Evolutionary conservation across 2,797 vertebrate genomes (phyloP).

Genomic region (Falco peregrinus): DNA sequence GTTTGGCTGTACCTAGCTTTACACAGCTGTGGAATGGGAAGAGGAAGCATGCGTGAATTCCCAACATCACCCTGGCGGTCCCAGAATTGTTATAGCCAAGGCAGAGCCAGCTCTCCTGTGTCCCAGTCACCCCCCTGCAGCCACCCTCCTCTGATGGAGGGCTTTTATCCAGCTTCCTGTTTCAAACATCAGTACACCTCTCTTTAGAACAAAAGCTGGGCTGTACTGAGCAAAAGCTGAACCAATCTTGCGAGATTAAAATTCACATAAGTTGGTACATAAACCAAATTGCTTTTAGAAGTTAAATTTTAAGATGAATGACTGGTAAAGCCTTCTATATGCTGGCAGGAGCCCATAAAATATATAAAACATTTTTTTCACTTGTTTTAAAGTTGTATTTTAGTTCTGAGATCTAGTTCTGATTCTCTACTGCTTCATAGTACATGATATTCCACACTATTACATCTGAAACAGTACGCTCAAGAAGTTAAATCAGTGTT

Average conservation of each 20-base stretch:
- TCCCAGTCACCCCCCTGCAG: fast-evolving
- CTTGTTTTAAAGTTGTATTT: background rate
- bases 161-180: background rate
- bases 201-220: background rate
- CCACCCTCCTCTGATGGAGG: background rate
- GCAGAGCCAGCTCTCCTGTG: fast-evolving
- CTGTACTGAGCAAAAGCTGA: background rate
- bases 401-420: background rate
- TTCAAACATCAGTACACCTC: background rate
- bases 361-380: background rate
- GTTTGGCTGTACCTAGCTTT: background rate
- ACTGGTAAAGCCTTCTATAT: background rate
- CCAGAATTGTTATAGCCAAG: fast-evolving
- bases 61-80: background rate
- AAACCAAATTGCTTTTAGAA: background rate
- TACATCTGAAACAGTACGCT: background rate
- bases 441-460: background rate
- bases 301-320: background rate
- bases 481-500: background rate
- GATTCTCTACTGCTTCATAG: background rate
- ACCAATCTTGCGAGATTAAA: background rate
- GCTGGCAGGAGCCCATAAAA: background rate
- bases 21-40: background rate
- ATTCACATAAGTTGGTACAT: background rate
- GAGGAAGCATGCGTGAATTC: fast-evolving